Conservation (phyloP, 2,797 vertebrate genomes). For the Morelia viridis region DNA sequence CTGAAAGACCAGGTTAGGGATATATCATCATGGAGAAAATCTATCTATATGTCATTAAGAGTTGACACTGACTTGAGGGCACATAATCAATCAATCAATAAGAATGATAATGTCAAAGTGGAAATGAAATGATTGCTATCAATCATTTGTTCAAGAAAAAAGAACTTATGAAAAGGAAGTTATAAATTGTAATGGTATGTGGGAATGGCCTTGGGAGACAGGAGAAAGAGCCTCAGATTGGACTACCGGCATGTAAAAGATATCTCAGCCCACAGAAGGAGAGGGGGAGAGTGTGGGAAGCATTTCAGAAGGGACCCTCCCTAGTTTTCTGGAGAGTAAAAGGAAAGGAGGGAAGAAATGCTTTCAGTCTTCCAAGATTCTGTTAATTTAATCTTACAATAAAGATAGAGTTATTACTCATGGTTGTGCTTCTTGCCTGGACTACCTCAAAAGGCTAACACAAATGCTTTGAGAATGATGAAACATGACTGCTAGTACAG, state of each 20-base stretch:
- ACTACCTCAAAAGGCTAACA: background rate
- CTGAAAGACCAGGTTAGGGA: background rate
- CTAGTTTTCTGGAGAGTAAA: background rate
- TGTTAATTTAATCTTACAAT: background rate
- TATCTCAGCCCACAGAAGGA: background rate
- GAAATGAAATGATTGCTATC: background rate
- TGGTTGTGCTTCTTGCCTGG: background rate
- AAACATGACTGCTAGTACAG: background rate
- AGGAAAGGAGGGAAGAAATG: background rate
- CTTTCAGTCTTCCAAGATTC: background rate
- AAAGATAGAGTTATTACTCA: background rate
- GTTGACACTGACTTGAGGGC: background rate
- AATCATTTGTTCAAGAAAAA: background rate
- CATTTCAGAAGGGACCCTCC: background rate
- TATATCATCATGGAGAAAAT: background rate
- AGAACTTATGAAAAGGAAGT: background rate
- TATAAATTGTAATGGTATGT: background rate
- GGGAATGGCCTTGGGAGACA: background rate
- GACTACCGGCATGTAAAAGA: background rate
- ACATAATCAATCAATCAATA: background rate
- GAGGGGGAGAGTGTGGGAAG: background rate
- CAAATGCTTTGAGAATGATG: background rate
- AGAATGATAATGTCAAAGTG: background rate
- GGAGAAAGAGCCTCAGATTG: background rate
- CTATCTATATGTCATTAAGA: background rate